Evolutionary conservation across 1,140 invertebrate genomes (phyloP).

Genomic region (Melipona quadrifasciata): DNA sequence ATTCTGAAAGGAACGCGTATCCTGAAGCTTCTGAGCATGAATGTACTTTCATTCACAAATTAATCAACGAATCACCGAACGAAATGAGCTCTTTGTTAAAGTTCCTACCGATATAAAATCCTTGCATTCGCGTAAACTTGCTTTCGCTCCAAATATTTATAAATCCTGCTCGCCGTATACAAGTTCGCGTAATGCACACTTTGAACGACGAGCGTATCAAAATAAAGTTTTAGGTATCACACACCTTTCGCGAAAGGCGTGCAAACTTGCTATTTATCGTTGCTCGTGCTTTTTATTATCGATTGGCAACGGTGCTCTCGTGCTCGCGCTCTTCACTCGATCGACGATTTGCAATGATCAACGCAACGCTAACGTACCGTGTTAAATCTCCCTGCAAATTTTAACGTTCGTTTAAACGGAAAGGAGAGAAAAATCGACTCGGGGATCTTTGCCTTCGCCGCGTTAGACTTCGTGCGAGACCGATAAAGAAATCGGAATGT

Average conservation of each 20-base stretch:
- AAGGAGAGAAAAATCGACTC: not conserved
- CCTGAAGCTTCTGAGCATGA: too few relatives aligned
- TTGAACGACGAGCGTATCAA: too few relatives aligned
- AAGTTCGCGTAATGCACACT: not conserved
- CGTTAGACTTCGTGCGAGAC: not conserved
- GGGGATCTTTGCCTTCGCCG: not conserved
- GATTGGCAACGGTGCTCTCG: conserved; percentile 35
- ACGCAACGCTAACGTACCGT: not conserved
- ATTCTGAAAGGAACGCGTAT: too few relatives aligned
- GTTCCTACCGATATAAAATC: not conserved
- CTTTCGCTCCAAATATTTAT: not conserved
- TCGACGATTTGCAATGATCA: not conserved
- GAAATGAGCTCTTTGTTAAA: not conserved
- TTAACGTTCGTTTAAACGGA: not conserved
- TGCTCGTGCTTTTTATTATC: conserved; percentile 38
- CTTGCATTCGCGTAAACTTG: too few relatives aligned
- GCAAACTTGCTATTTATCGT: conserved; percentile 29
- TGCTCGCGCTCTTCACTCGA: not conserved
- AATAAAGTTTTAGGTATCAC: not conserved
- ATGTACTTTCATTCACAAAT: too few relatives aligned
- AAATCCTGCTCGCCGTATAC: not conserved
- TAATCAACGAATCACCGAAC: too few relatives aligned
- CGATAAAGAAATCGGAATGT: conserved; percentile 19
- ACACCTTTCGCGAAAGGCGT: not conserved
- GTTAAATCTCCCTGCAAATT: not conserved